These are phyloP conservation scores for roundworm (Caenorhabditis elegans) DNA, from an alignment of 1,140 invertebrate genomes.

Conservation along the genomic window WBcel235 BX284606.5:12264001-12264500, in stretches of 20 bases:
- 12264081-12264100: slow-evolving; percentile 53
- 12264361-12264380: neutral
- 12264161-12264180: slow-evolving; percentile 45
- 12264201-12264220: slow-evolving; percentile 58
- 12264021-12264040: neutral
- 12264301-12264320: slow-evolving; percentile 58
- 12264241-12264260: slow-evolving; percentile 61
- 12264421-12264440: neutral
- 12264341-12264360: slow-evolving; percentile 32
- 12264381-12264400: slow-evolving; percentile 21
- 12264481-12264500: slow-evolving; percentile 59
- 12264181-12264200: slow-evolving; percentile 56
- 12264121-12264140: slow-evolving; percentile 55
- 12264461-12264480: slow-evolving; percentile 38
- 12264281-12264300: slow-evolving; percentile 57
- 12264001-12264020: slow-evolving; percentile 10
- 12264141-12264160: slow-evolving; percentile 59
- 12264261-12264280: slow-evolving; percentile 56
- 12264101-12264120: slow-evolving; percentile 56
- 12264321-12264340: slow-evolving; percentile 63
- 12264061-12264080: slow-evolving; percentile 52
- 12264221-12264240: slow-evolving; percentile 56
- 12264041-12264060: slow-evolving; percentile 26
- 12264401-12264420: slow-evolving; percentile 15
- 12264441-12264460: slow-evolving; percentile 37